phyloP scores from a whole-genome alignment of 2,797 vertebrate species.

The Xiphorhynchus erythropygius region DNA sequence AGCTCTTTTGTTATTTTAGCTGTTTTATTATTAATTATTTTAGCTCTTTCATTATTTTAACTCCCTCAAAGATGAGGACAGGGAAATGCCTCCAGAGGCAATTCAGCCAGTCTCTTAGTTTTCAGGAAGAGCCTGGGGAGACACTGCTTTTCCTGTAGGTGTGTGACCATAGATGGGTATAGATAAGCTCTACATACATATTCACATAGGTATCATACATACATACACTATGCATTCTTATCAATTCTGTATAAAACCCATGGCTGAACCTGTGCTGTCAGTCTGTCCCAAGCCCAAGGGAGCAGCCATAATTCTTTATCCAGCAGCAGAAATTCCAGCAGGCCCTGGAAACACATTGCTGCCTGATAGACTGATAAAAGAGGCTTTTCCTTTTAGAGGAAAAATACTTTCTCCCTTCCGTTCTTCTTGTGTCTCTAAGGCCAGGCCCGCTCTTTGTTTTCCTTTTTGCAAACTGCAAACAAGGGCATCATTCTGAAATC shows the following conservation, averaged over 20 bases:
- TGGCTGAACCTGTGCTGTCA: neutral
- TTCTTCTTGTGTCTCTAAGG: fast-evolving
- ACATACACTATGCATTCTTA: fast-evolving
- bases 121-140: neutral
- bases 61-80: neutral
- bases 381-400: neutral
- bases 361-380: neutral
- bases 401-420: neutral
- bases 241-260: neutral
- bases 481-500: neutral
- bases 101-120: neutral
- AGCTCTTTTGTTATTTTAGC: neutral
- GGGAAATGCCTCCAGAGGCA: neutral
- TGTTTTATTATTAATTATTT: neutral
- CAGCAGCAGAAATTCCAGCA: neutral
- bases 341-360: neutral
- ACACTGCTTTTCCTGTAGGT: neutral
- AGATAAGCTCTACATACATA: neutral
- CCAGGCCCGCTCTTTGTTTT: neutral
- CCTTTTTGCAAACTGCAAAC: neutral
- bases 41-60: neutral
- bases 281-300: neutral
- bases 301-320: neutral
- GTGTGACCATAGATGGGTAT: fast-evolving
- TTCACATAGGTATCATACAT: too few species aligned